These are phyloP conservation scores for Parauchenoglanis ngamensis DNA, from an alignment of 2,797 vertebrate species.

Conservation along the genomic window DNA sequence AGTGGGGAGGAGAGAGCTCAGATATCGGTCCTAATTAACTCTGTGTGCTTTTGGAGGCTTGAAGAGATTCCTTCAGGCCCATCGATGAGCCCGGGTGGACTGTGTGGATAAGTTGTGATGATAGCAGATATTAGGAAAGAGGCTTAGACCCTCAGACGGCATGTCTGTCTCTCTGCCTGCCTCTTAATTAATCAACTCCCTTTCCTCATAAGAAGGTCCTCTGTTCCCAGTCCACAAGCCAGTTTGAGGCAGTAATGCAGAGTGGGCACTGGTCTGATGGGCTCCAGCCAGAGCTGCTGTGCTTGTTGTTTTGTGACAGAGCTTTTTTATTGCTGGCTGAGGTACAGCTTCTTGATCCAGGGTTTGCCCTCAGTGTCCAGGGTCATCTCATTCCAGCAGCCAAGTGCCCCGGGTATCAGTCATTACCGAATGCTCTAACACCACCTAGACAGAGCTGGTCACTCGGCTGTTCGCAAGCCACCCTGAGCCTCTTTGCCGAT, in stretches of 20 bases:
- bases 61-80: slow-evolving; percentile 22
- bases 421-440: slow-evolving; percentile 38
- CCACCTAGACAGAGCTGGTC: slow-evolving; percentile 25
- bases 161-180: slow-evolving; percentile 21
- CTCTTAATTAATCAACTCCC: slow-evolving; percentile 39
- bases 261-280: slow-evolving; percentile 10
- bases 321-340: slow-evolving; percentile 41
- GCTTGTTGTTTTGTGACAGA: slow-evolving; percentile 40
- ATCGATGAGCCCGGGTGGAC: slow-evolving; percentile 3
- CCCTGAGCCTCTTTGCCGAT: slow-evolving; percentile 5
- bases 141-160: slow-evolving; percentile 23
- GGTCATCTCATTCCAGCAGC: slow-evolving; percentile 30
- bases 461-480: slow-evolving; percentile 32
- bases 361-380: slow-evolving; percentile 24
- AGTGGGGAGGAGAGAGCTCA: slow-evolving; percentile 7
- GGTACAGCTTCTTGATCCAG: slow-evolving; percentile 22
- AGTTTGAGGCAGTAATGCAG: slow-evolving; percentile 28
- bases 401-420: slow-evolving; percentile 21
- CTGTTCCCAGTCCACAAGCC: slow-evolving; percentile 18
- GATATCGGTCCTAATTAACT: slow-evolving; percentile 39
- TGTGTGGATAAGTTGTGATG: slow-evolving; percentile 26
- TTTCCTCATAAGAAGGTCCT: slow-evolving; percentile 18
- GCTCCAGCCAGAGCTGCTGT: slow-evolving; percentile 25
- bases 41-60: slow-evolving; percentile 34
- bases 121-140: slow-evolving; percentile 35